Percentiles rank a stretch among this genome's conserved stretches.
Conservation (phyloP, 92 coral and sea anemone species). For the Isaurus tuberculatus region DNA sequence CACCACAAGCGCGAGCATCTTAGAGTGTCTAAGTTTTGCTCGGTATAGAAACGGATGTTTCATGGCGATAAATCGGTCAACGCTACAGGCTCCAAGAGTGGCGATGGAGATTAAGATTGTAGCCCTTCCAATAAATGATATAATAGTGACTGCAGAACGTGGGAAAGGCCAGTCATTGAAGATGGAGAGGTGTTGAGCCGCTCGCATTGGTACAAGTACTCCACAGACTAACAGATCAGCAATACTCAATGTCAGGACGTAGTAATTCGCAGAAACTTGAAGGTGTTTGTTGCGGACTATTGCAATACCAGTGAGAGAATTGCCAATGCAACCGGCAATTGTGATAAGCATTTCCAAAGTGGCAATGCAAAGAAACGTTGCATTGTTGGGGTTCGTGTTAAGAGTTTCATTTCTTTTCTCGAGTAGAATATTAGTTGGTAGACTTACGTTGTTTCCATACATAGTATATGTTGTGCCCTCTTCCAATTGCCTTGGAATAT, state of each 20-base stretch:
- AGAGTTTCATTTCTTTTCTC: not conserved
- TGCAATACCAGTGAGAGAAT: constrained; percentile 55
- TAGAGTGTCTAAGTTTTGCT: constrained; percentile 46
- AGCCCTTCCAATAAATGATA: constrained; percentile 62
- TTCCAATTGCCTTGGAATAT: not conserved
- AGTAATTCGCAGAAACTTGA: constrained; percentile 64
- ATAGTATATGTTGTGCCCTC: not conserved
- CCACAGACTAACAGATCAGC: constrained; percentile 64
- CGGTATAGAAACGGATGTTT: constrained; percentile 62
- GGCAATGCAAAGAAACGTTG: constrained; percentile 29
- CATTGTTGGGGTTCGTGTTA: not conserved
- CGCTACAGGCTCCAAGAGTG: constrained; percentile 52
- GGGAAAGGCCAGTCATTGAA: constrained; percentile 37
- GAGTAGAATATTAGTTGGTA: not conserved
- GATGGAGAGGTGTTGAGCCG: constrained; percentile 57
- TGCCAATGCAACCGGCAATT: constrained; percentile 58
- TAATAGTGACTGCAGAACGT: constrained; percentile 34
- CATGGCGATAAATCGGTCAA: constrained; percentile 61
- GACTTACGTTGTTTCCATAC: constrained; percentile 18
- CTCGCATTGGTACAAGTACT: constrained; percentile 66
- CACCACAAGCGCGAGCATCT: constrained; percentile 13
- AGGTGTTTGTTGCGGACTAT: constrained; percentile 58
- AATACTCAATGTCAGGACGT: constrained; percentile 53
- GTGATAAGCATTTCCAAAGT: constrained; percentile 53
- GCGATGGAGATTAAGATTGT: constrained; percentile 62